Conservation (phyloP, 2,888 invertebrate species). For the Xestobium rufovillosum region DNA sequence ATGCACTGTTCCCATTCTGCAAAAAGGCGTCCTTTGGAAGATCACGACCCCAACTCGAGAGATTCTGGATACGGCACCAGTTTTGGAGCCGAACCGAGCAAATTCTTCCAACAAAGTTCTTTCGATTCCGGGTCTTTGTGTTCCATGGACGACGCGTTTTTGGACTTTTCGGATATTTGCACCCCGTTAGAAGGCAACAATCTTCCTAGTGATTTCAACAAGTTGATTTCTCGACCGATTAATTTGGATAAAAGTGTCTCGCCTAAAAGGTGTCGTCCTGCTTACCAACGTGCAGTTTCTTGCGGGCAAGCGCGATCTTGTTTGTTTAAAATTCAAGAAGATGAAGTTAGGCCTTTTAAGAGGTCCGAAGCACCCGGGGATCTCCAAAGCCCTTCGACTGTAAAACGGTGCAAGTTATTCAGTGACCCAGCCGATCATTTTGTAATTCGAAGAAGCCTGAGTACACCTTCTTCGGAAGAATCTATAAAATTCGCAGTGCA, state of each 20-base stretch:
- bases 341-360: constrained; percentile 48
- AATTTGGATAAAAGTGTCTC: constrained; percentile 11
- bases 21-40: constrained; percentile 42
- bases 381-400: constrained; percentile 41
- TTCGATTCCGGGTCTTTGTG: constrained; percentile 50
- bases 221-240: constrained; percentile 51
- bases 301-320: constrained; percentile 45
- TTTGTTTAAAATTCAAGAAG: constrained; percentile 40
- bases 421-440: constrained; percentile 5
- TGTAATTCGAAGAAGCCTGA: constrained; percentile 44
- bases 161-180: constrained; percentile 56
- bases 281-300: constrained; percentile 46
- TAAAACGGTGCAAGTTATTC: constrained; percentile 39
- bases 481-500: constrained; percentile 67
- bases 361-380: constrained; percentile 57
- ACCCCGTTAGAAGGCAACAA: constrained; percentile 43
- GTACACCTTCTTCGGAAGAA: constrained; percentile 72
- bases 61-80: constrained; percentile 51
- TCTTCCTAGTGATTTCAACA: constrained; percentile 52
- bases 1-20: constrained; percentile 29
- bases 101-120: constrained; percentile 31
- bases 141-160: constrained; percentile 58
- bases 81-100: constrained; percentile 32
- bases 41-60: constrained; percentile 50
- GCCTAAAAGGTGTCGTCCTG: constrained; percentile 35